These are phyloP conservation scores for Trichosurus vulpecula DNA, from an alignment of 2,797 vertebrate genomes.

Conservation along the genomic window DNA sequence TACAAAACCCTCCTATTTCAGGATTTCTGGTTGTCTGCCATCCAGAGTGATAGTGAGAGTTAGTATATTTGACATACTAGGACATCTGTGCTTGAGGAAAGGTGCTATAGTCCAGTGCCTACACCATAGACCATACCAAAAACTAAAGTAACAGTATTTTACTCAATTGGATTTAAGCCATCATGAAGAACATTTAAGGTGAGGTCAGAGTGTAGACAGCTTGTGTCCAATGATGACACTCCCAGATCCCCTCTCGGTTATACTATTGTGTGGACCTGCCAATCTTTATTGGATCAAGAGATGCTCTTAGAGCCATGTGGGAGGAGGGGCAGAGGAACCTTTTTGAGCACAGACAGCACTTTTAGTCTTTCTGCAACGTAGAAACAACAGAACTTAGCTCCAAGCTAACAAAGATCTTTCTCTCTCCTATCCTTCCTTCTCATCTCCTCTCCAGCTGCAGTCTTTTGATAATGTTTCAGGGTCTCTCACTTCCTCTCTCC, in stretches of 20 bases:
- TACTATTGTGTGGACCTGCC: not conserved
- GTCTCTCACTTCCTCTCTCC: not conserved
- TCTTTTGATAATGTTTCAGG: not conserved
- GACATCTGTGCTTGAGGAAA: not conserved
- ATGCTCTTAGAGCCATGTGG: not conserved
- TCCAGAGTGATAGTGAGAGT: not conserved
- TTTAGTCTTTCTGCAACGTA: not conserved
- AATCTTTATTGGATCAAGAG: not conserved
- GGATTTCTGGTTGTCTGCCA: not conserved
- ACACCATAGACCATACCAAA: not conserved
- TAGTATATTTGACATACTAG: not conserved
- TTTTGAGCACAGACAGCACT: not conserved
- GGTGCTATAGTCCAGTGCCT: not conserved
- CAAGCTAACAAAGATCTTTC: not conserved
- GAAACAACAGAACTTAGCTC: not conserved
- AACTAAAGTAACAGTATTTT: not conserved
- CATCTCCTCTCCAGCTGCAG: not conserved
- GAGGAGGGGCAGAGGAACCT: not conserved
- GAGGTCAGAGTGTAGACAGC: not conserved
- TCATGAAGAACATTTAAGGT: not conserved
- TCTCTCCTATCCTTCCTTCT: not conserved
- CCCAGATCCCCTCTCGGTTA: not conserved
- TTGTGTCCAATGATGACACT: not conserved
- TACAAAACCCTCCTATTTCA: not conserved
- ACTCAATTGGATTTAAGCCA: not conserved